Evolutionary conservation across 2,888 invertebrate species (phyloP).

Genomic region (Hyalella azteca): DNA sequence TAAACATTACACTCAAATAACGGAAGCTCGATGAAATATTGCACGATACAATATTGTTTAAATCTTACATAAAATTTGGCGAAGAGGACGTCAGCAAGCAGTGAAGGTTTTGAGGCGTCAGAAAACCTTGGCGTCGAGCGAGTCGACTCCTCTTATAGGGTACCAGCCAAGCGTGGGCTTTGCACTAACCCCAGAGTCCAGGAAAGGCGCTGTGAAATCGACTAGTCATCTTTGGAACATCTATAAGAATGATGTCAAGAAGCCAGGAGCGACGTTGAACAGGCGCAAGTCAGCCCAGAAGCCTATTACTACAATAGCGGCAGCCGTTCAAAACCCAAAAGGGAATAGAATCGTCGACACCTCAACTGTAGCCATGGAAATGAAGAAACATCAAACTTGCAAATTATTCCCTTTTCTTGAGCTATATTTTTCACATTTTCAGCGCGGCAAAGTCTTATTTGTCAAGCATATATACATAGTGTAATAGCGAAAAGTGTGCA

Average conservation of each 20-base stretch:
- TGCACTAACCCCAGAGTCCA: conserved; percentile 29
- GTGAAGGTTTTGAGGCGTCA: too few species aligned
- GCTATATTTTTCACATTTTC: too few species aligned
- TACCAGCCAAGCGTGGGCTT: conserved; percentile 13
- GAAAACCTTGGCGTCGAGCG: too few species aligned
- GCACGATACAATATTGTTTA: too few species aligned
- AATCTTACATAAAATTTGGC: too few species aligned
- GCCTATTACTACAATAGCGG: conserved; percentile 29
- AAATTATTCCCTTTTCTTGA: too few species aligned
- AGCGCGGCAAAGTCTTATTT: too few species aligned
- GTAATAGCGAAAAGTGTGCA: too few species aligned
- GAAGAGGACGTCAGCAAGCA: too few species aligned
- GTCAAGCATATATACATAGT: too few species aligned
- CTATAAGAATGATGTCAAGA: conserved; percentile 37
- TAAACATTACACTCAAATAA: too few species aligned
- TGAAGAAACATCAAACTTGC: not conserved
- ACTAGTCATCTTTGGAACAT: conserved; percentile 35
- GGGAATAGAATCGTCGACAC: conserved; percentile 21
- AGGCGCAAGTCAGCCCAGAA: conserved; percentile 31
- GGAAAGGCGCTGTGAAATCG: conserved; percentile 36
- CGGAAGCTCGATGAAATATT: too few species aligned
- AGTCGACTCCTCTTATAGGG: conserved; percentile 8
- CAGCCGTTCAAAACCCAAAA: conserved; percentile 16
- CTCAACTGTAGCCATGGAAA: not conserved
- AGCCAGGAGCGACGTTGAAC: conserved; percentile 32